phyloP scores from a whole-genome alignment of 2,888 invertebrate genomes.

The Corythucha ciliata region DNA sequence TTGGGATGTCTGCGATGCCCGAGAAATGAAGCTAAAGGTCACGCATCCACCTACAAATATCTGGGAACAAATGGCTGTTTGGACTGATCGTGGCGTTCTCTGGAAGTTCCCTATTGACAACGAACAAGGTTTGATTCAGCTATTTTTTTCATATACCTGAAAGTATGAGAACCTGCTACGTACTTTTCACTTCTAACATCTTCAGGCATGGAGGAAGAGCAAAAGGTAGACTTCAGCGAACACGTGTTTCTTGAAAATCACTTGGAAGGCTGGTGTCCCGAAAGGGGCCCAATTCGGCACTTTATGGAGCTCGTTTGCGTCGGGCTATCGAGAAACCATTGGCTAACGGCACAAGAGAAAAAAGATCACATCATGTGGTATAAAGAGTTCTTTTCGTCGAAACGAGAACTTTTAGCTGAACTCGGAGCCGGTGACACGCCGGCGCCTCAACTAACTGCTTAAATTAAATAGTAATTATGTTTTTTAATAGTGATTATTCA shows the following conservation, averaged over 20 bases:
- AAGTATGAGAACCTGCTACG: neutral
- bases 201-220: conserved; percentile 56
- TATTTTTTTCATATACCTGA: neutral
- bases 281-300: conserved; percentile 79
- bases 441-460: too few species aligned
- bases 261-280: conserved; percentile 82
- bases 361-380: conserved; percentile 86
- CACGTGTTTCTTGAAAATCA: conserved; percentile 87
- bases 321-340: conserved; percentile 90
- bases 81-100: conserved; percentile 89
- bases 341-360: conserved; percentile 79
- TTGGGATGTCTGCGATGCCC: conserved; percentile 58
- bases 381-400: conserved; percentile 75
- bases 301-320: conserved; percentile 95
- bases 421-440: conserved; percentile 33
- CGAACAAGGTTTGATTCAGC: conserved; percentile 66
- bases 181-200: conserved; percentile 16
- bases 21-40: conserved; percentile 56
- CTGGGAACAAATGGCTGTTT: conserved; percentile 84
- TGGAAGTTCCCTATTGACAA: conserved; percentile 98
- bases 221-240: conserved; percentile 72
- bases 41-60: conserved; percentile 73
- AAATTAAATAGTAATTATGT: too few species aligned
- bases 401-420: conserved; percentile 47
- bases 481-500: too few species aligned